Base-by-base conservation (phyloP, 1,140 invertebrate species). In the Heliconius melpomene region DNA sequence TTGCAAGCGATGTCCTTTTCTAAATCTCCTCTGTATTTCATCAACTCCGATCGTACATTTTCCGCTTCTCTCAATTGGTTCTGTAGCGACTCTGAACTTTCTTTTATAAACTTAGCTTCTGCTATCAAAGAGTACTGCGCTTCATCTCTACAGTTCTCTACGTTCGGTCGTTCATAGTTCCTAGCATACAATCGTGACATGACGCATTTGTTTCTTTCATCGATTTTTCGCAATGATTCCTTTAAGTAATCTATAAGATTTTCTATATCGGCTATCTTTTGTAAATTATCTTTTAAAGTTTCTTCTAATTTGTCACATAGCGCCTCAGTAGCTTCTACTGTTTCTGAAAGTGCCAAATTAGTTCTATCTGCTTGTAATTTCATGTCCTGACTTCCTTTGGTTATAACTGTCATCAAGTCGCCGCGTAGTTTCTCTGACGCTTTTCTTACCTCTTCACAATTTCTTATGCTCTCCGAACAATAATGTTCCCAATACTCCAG, bases 1-100 rank as follows among this genome's bases (percentile, higher is more conserved):
- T 97, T 97, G 20, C 97, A 94, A 83, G 96, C 96, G 57, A 97
- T 96, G 86, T 97, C 96, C 20, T 96, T 95, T 90, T 97, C 97
- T 26, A 97, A 87, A 2, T 95, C 93, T 5, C 94, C 95, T 79
- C 97, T 95, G 0, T 95, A 94, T 75, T 94, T 95, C 76, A 97
- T 95, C 18, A 97, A 93, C 50, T 95, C 94, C 0, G 92, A 88
- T 80, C 96, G 95, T 1, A 95, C 93, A 2, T 95, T 86, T 82
- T 97, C 96, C 0, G 96, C 95, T 36, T 96, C 92, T 36, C 95
- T 93, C 70, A 97, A 83, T 85, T 96, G 96, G 29, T 94, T 93
- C 9, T 94, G 89, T 79, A 93, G 74, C 0, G 86, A 86, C 8
- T 87, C 89, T 0, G 79, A 75, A 0, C 88, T 85, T 76, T 94